These are phyloP conservation scores for Tamias sibiricus DNA, from an alignment of 2,113 vertebrate species.

Conservation along the genomic window DNA sequence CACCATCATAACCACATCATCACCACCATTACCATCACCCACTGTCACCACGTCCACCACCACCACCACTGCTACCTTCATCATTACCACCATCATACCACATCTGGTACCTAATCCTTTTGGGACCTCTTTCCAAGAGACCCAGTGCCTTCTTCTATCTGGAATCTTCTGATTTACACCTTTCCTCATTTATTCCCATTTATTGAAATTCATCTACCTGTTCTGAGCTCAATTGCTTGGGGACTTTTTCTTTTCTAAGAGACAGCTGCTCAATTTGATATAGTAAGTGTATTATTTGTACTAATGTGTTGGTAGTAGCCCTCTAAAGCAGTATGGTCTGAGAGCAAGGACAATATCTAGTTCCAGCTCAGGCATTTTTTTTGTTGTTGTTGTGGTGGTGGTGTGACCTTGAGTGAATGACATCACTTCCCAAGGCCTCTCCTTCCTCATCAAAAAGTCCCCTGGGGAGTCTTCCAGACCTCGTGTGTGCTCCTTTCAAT, in stretches of 20 bases:
- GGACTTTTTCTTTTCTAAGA: not conserved
- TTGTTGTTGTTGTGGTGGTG: too few species aligned
- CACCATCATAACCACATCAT: not conserved
- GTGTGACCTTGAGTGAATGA: not conserved
- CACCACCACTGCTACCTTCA: not conserved
- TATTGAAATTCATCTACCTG: not conserved
- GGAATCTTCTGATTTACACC: not conserved
- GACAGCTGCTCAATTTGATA: not conserved
- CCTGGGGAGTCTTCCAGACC: not conserved
- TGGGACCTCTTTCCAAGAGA: not conserved
- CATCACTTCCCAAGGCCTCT: not conserved
- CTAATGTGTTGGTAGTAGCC: not conserved
- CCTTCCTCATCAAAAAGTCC: not conserved
- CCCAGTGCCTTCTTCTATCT: not conserved
- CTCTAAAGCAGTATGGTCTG: not conserved
- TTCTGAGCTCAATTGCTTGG: not conserved
- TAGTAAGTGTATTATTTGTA: not conserved
- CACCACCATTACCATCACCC: fast-evolving
- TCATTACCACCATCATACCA: fast-evolving
- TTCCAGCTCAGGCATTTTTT: not conserved
- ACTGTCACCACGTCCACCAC: not conserved
- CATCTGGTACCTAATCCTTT: not conserved
- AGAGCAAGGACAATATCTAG: not conserved
- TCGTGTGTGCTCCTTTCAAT: not conserved
- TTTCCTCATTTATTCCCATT: not conserved